Evolutionary conservation across 2,797 vertebrate species (phyloP), one percentile per base, ranked within the genome.

Genomic region (Mallotus villosus): DNA sequence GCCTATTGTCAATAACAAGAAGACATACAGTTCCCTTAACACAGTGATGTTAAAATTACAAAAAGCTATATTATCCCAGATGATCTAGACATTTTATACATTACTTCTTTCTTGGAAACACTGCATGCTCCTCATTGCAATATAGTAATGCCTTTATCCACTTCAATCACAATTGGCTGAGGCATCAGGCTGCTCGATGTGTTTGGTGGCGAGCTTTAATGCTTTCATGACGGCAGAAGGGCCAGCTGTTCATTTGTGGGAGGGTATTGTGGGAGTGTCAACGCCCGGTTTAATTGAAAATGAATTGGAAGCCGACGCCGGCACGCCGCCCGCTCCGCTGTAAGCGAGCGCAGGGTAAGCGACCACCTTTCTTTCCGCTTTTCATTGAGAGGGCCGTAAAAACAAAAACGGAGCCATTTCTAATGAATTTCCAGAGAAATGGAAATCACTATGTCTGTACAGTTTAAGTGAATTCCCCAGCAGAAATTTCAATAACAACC

Each of bases 211-310:
- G 4, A 29, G 6, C 32, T 75, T 74, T 83, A 79, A 79, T 82
- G 6, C 27, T 75, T 74, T 82, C 78, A 79, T 82, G 82, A 84
- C 79, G 68, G 64, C 81, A 75, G 85, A 78, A 81, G 78, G 82
- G 78, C 71, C 79, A 77, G 37, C 63, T 69, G 24, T 59, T 67
- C 74, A 34, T 65, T 63, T n/a, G n/a, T n/a, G n/a, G n/a, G n/a
- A n/a, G n/a, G n/a, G n/a, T n/a, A n/a, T n/a, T n/a, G n/a, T n/a
- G n/a, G n/a, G n/a, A n/a, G n/a, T n/a, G n/a, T n/a, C n/a, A n/a
- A n/a, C n/a, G n/a, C n/a, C n/a, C n/a, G n/a, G n/a, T n/a, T n/a
- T n/a, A n/a, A n/a, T n/a, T n/a, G n/a, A n/a, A n/a, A n/a, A n/a
- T n/a, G n/a, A n/a, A n/a, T n/a, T n/a, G n/a, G n/a, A n/a, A n/a